Evolutionary conservation across 2,888 invertebrate genomes (phyloP), one percentile per base, ranked within the genome.

Genomic region (Iselma pallidipennis): DNA sequence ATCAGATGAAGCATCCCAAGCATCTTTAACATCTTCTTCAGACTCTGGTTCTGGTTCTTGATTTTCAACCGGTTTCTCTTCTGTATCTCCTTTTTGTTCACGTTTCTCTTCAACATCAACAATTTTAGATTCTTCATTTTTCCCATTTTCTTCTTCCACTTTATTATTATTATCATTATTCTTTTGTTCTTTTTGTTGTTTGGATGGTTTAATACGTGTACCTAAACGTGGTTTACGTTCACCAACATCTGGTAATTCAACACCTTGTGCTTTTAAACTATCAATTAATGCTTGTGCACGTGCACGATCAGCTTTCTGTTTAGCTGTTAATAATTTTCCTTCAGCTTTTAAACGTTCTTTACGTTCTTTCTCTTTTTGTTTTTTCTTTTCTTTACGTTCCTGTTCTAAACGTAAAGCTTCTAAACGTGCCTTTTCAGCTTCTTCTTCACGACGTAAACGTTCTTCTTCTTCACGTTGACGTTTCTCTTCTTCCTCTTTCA

Each of bases 331-430:
- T 29, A 96, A 84, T 82, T 96, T 98, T 2, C 98, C 98, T 83
- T 98, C 98, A n/a, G 94, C 94, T 81, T 98, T 98, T 71, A 96
- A 85, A 76, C 95, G 87, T 75, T 95, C 95, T 81, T 94, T 95
- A 53, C 93, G 87, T 77, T 96, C 96, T 76, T 95, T 95, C 82
- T 96, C 95, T 77, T 94, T 94, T 74, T 91, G 89, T 78, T 96
- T 96, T 78, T 92, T 92, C 74, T 88, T 87, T 68, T 95, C 93
- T 77, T 94, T 94, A 96, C 66, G 87, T 79, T 98, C 97, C 74
- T 94, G 91, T 78, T 97, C 97, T 66, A 93, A 81, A 61, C 91
- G 83, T 49, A 90, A 81, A 68, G 89, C 89, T 83, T 95, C 94
- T 65, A 91, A 81, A 61, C 92, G 87, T 42, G 88, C 88, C 29